Evolutionary conservation across 2,797 vertebrate genomes (phyloP).

Genomic region (Percopsis omiscomaycus): DNA sequence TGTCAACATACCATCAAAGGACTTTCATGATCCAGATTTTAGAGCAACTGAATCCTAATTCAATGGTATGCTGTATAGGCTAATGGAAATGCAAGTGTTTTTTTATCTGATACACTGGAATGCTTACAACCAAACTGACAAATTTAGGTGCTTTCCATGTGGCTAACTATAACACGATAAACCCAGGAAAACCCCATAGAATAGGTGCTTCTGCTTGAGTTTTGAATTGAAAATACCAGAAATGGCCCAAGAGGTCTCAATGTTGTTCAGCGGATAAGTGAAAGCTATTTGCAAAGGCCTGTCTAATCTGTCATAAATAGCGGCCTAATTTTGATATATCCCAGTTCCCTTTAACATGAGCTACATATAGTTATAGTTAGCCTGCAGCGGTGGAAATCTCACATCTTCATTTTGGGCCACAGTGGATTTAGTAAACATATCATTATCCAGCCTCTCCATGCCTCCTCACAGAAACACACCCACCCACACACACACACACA

Average conservation of each 20-base stretch:
- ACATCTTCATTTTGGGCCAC: constrained; percentile 3
- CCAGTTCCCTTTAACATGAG: neutral
- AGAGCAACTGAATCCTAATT: no score
- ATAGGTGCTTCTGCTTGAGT: no score
- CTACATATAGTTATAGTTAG: neutral
- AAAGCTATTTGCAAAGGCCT: neutral
- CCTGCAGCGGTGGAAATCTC: constrained; percentile 15
- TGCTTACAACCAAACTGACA: no score
- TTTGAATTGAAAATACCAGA: neutral
- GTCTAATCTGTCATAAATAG: neutral
- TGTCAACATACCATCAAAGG: no score
- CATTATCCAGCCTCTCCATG: neutral
- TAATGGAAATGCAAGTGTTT: no score
- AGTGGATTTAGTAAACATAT: neutral
- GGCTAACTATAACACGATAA: no score
- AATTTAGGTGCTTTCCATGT: no score
- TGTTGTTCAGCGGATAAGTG: neutral
- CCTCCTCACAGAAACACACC: neutral
- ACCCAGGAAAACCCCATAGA: no score
- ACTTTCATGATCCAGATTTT: no score
- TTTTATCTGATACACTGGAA: no score
- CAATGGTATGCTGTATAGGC: no score
- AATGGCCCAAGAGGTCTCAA: neutral
- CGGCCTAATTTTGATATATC: neutral
- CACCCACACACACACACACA: neutral